Evolutionary conservation across 2,113 vertebrate genomes (phyloP).

Genomic region (Oryctolagus cuniculus): DNA sequence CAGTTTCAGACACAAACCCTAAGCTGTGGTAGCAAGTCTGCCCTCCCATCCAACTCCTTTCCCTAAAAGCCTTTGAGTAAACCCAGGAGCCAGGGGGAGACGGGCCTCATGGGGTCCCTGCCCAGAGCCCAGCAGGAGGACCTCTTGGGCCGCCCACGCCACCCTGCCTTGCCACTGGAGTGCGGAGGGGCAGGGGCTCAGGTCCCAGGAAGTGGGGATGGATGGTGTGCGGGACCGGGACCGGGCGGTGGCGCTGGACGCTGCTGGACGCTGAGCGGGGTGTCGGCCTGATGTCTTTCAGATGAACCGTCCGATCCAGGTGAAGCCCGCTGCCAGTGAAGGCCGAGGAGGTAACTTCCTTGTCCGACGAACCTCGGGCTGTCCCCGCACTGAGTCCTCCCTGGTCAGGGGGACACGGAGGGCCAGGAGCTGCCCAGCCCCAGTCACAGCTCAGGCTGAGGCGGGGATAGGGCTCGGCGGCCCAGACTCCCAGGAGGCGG

Average conservation of each 20-base stretch:
- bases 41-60: constrained; percentile 7
- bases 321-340: constrained; percentile 99
- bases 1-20: constrained; percentile 57
- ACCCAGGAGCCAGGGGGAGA: neutral
- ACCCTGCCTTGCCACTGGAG: neutral
- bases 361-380: constrained; percentile 31
- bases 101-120: neutral
- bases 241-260: neutral
- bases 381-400: neutral
- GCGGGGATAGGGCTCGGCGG: neutral
- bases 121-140: neutral
- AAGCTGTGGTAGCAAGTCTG: neutral
- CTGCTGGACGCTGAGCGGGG: neutral
- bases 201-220: neutral
- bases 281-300: constrained; percentile 86
- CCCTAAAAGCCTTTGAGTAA: constrained; percentile 36
- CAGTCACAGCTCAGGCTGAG: neutral
- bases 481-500: neutral
- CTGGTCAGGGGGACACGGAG: neutral
- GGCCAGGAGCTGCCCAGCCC: neutral
- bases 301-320: constrained; percentile 99
- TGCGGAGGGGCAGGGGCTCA: neutral
- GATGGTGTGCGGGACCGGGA: neutral
- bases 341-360: constrained; percentile 96
- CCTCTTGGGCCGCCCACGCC: neutral